phyloP scores from a whole-genome alignment of 2,888 invertebrate genomes.

The Zaprionus lineosus region DNA sequence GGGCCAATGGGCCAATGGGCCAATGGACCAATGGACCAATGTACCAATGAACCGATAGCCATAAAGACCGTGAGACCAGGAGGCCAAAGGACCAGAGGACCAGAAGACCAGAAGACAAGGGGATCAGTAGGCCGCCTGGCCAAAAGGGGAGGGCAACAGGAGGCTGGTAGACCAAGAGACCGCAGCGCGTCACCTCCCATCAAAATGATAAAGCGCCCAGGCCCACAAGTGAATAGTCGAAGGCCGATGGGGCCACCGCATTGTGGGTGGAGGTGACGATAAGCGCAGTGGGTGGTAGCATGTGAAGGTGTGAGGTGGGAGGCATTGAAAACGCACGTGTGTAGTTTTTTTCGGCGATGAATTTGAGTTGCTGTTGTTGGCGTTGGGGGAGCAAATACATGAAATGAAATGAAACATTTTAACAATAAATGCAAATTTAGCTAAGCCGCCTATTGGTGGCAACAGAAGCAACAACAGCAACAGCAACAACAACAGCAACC shows the following conservation, averaged over 20 bases:
- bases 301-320: too few species aligned
- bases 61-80: constrained; percentile 63
- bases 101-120: constrained; percentile 73
- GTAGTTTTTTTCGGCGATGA: constrained; percentile 36
- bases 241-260: constrained; percentile 25
- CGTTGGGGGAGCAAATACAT: constrained; percentile 48
- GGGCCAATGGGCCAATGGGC: too few species aligned
- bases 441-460: constrained; percentile 67
- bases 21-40: constrained; percentile 77
- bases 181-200: background rate
- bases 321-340: constrained; percentile 49
- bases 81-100: too few species aligned
- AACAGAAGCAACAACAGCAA: constrained; percentile 30
- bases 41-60: constrained; percentile 54
- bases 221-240: constrained; percentile 35
- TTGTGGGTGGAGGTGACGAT: too few species aligned
- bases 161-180: background rate
- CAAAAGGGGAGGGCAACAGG: too few species aligned
- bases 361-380: constrained; percentile 37
- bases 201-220: constrained; percentile 14
- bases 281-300: too few species aligned
- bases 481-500: constrained; percentile 7
- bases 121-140: constrained; percentile 53
- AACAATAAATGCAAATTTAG: constrained; percentile 75
- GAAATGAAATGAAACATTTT: constrained; percentile 74